Evolutionary conservation across 1,140 invertebrate species (phyloP), one percentile per base, ranked within the genome.

Genomic region (Sinonovacula constricta): DNA sequence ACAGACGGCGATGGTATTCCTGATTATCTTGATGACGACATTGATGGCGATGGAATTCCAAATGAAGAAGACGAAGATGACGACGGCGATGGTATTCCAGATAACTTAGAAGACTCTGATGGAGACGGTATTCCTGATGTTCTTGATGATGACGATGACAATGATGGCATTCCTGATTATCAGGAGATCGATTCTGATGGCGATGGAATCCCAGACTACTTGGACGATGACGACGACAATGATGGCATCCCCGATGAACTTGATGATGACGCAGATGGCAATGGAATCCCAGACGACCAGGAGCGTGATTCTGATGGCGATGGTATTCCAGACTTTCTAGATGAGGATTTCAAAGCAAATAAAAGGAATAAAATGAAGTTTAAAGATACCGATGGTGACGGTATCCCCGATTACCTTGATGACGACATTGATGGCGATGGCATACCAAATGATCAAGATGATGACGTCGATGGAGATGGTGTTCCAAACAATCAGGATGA

Each of bases 51-150:
- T 86, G 85, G 88, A 56, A 82, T 88, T 81, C 82, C 87, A 30
- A 84, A 90, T 75, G 54, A 83, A 26, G 56, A 71, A 15, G 83
- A 84, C 66, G 71, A 85, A 53, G 85, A 88, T 51, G 77, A 72
- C 65, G 84, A 87, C 78, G 81, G 84, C 10, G 85, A 88, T 80
- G 86, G 86, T 56, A 86, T 88, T 56, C 81, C 86, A 2, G 86
- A 88, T 34, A 56, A 85, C 63, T 36, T 81, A 28, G 78, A 85
- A 22, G 81, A 84, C 28, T 49, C 33, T 53, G 87, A 90, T 79
- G 85, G 83, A 49, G 88, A 90, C 78, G 89, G 89, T n/a, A 89
- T 89, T 49, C 88, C 89, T 30, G 89, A 90, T 70, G 71, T 88
- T 71, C 45, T 86, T 15, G 87, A 88, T 62, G 76, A 83, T 26